Base-by-base conservation (phyloP, 35 echinoderm and acorn worm species). In the Diadema setosum region DNA sequence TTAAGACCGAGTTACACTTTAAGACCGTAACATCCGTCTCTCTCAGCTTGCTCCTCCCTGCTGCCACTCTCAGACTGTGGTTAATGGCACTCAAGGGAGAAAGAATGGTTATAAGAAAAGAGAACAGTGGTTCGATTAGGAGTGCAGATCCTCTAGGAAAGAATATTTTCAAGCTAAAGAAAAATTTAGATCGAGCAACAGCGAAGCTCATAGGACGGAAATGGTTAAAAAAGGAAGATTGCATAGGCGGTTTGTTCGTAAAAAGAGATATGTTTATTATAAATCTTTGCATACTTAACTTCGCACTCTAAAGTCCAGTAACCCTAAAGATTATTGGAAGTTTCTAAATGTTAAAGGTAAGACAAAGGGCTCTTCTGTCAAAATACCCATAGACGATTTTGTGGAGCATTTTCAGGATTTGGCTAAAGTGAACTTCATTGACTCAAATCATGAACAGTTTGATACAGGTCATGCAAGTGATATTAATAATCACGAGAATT, bases 271-370 rank as follows among this genome's bases (percentile, higher is more conserved):
- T 9, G 21, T 12, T 5, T 81, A 11, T 81, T 5, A 9, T 18
- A 81, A 46, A 12, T 15, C 36, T 42, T 81, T 81, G 36, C 76
- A 43, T 5, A 33, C 4, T 16, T 12, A 81, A 42, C 42, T 81
- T 5, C 36, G 35, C 24, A 46, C 36, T 81, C 18, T 81, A 26
- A 81, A 41, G 32, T 29, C 76, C 35, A 12, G 5, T 26, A 81
- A 45, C 40, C 76, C 76, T 14, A 81, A 42, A 81, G 76, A 81
- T 42, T 81, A 81, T 33, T 81, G 76, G 76, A 81, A 81, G 43
- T 5, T 46, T 3, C 76, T 81, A 5, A 45, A 81, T 46, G 40
- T 52, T 25, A 42, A 33, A 45, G 5, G 33, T 2, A 81, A 46
- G 5, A 46, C 36, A 46, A 45, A 46, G 12, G 25, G 5, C 3